Base-by-base conservation (phyloP, 2,113 vertebrate genomes). In the Mustelus asterias region DNA sequence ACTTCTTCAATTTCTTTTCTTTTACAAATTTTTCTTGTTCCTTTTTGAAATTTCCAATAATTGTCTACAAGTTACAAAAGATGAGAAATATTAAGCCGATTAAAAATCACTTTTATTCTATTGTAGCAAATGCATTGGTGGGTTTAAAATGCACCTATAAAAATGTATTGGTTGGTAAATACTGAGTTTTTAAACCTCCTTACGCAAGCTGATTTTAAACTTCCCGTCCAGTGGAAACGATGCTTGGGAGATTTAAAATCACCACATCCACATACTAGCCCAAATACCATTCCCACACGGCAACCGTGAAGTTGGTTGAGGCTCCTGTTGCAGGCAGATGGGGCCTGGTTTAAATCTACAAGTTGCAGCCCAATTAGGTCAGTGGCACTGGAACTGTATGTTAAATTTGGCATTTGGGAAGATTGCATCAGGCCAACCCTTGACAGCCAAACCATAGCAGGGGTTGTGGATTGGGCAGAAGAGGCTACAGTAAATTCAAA, bases 1-100 rank as follows among this genome's bases (percentile, higher is more conserved):
- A 63, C 86, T 72, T 96, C 76, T 88, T 96, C 44, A 54, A 83
- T 65, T 90, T 78, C 41, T 96, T 58, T 63, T 96, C 96, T 26
- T 96, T 95, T 70, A 90, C 85, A 96, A 96, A 96, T n/a, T 96
- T 96, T 65, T 96, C 96, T 89, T 96, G 96, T 78, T 96, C 96
- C 67, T 96, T 96, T 65, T 96, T 95, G 85, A 96, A 96, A 72
- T 96, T 83, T 48, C 96, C 96, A 67, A 96, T 80, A 58, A 96
- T 96, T 37, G 94, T 95, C 96, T 96, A 70, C 13, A 89, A 95
- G 26, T 48, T 9, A 24, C 76, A 86, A 83, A 41, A 76, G 69
- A 86, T 41, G 44, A 72, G 26, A 95, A 72, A 41, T 33, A 72
- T 70, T 72, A 93, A 93, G 7, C 60, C 37, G 33, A 93, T 60